These are phyloP conservation scores for Fukomys damarensis DNA, from an alignment of 2,113 vertebrate species.

Conservation along the genomic window DNA sequence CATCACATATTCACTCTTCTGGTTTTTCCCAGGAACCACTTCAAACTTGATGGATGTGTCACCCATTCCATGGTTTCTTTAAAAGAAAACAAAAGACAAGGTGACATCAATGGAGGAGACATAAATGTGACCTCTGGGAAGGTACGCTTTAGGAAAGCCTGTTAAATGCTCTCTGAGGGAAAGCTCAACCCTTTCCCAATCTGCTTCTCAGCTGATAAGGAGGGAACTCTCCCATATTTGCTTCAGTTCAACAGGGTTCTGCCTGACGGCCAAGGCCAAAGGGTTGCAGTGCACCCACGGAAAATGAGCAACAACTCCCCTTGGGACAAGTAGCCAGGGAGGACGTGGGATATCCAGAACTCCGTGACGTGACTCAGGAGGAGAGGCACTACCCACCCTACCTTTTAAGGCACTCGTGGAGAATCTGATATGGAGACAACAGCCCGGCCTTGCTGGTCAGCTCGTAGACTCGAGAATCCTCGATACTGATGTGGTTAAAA, in stretches of 20 bases:
- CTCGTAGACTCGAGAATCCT: slow-evolving; percentile 98
- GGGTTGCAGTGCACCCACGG: background rate
- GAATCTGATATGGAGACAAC: slow-evolving; percentile 99
- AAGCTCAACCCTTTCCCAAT: background rate
- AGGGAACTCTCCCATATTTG: background rate
- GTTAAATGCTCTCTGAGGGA: background rate
- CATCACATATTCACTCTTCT: slow-evolving; percentile 99
- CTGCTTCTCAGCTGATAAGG: background rate
- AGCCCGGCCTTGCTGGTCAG: slow-evolving; percentile 99
- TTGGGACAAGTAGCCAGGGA: background rate
- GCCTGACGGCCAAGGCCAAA: background rate
- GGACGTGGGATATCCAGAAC: background rate
- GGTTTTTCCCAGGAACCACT: slow-evolving; percentile 99
- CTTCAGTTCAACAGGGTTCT: background rate
- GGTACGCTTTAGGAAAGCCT: background rate
- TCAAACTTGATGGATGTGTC: slow-evolving; percentile 99
- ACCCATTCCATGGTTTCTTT: slow-evolving; percentile 99
- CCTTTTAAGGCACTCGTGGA: slow-evolving; percentile 99
- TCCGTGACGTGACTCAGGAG: background rate
- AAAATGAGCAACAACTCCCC: background rate
- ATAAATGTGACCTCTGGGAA: background rate
- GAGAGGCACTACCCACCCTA: slow-evolving; percentile 64
- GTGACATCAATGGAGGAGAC: background rate
- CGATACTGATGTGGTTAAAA: slow-evolving; percentile 99
- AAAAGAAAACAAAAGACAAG: slow-evolving; percentile 73